Conservation (phyloP, 1,140 invertebrate species). For the Eciton burchellii region DNA sequence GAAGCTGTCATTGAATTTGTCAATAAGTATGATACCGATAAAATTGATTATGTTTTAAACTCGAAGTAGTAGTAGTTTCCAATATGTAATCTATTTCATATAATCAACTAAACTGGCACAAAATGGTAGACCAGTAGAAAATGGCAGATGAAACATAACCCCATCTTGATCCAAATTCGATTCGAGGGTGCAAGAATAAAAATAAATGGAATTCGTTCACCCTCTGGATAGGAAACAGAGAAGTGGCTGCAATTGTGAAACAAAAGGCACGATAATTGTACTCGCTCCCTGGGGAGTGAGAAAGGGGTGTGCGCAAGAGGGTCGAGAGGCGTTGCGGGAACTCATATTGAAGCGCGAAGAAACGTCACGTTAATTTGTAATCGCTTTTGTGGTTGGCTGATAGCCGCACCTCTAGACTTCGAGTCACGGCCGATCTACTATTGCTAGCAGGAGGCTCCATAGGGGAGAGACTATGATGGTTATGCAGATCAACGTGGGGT, state of each 20-base stretch:
- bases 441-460: constrained; percentile 7
- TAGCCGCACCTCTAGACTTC: constrained; percentile 75
- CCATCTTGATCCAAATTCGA: constrained; percentile 36
- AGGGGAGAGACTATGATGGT: constrained; percentile 75
- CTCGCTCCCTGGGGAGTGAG: constrained; percentile 72
- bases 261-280: constrained; percentile 84
- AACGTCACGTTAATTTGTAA: constrained; percentile 83
- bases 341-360: constrained; percentile 81
- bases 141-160: constrained; percentile 41
- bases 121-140: constrained; percentile 11
- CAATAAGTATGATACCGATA: not conserved
- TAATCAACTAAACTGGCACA: not conserved
- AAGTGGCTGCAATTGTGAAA: constrained; percentile 78
- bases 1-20: not conserved
- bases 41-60: not conserved
- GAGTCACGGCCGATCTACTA: constrained; percentile 39
- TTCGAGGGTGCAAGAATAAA: constrained; percentile 70
- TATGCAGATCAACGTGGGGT: constrained; percentile 81
- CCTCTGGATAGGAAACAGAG: constrained; percentile 56
- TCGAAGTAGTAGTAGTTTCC: not conserved
- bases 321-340: constrained; percentile 52
- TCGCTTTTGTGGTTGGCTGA: constrained; percentile 80
- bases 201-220: constrained; percentile 72
- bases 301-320: constrained; percentile 17
- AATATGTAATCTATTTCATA: not conserved